These are phyloP conservation scores for Sinopyrophorus schimmeli DNA, from an alignment of 2,888 invertebrate species.

Conservation along the genomic window DNA sequence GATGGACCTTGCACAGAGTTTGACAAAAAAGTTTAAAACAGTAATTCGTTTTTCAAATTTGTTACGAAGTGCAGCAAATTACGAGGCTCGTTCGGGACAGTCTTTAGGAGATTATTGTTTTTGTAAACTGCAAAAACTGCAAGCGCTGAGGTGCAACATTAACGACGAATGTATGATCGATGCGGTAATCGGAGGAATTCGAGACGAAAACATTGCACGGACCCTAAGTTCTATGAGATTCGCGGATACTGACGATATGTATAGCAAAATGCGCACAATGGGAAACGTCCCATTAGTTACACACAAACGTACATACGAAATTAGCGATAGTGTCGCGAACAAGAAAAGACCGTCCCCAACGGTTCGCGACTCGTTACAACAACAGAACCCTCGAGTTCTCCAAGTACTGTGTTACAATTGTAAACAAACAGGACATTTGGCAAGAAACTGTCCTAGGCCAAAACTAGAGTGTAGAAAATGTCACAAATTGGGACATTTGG, in stretches of 20 bases:
- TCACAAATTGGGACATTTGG: conserved; percentile 3
- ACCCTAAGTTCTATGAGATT: conserved; percentile 21
- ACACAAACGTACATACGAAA: neutral
- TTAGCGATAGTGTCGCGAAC: too few relatives aligned
- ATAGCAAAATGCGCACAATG: conserved; percentile 19
- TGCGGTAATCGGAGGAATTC: conserved; percentile 33
- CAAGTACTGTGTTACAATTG: conserved; percentile 13
- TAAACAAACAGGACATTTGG: conserved; percentile 1
- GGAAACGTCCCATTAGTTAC: conserved; percentile 11
- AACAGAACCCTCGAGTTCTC: too few relatives aligned
- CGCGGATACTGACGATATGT: conserved; percentile 11
- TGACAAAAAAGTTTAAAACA: conserved; percentile 29
- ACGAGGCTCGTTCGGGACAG: conserved; percentile 27
- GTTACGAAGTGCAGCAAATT: conserved; percentile 32
- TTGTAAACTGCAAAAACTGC: conserved; percentile 30
- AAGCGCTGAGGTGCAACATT: conserved; percentile 23
- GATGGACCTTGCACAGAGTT: conserved; percentile 18
- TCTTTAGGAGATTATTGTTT: conserved; percentile 33
- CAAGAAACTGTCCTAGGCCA: conserved; percentile 7
- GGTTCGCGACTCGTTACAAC: too few relatives aligned
- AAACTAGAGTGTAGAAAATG: conserved; percentile 10
- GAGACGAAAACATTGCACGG: conserved; percentile 27
- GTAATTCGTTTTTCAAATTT: conserved; percentile 30
- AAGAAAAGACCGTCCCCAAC: too few relatives aligned
- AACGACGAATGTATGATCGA: conserved; percentile 32